Evolutionary conservation across 2,113 vertebrate genomes (phyloP).

Genomic region (Muscicapa adusta): DNA sequence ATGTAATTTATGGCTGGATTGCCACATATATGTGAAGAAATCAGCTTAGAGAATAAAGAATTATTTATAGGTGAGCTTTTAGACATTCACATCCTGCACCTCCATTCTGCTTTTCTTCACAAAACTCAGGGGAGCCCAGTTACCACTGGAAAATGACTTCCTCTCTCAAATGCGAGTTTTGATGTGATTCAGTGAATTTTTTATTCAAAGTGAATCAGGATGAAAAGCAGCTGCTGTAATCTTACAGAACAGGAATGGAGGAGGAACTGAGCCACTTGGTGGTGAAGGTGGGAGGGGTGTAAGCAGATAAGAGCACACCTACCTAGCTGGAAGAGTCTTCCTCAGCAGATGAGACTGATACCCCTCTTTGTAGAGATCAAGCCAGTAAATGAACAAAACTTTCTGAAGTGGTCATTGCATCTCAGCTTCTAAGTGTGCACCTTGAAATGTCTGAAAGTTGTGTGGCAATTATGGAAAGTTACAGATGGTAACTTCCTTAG

Average conservation of each 20-base stretch:
- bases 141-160: neutral
- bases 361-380: neutral
- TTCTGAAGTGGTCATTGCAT: neutral
- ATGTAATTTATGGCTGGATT: neutral
- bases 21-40: neutral
- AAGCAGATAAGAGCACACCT: neutral
- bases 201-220: neutral
- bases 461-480: neutral
- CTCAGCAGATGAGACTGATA: neutral
- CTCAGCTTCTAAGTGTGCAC: neutral
- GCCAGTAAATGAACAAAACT: neutral
- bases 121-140: neutral
- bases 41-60: neutral
- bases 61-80: neutral
- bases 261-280: neutral
- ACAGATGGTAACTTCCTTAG: neutral
- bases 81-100: neutral
- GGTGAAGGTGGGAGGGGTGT: neutral
- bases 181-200: neutral
- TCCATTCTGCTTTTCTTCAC: neutral
- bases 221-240: neutral
- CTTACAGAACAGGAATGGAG: neutral
- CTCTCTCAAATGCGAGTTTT: neutral
- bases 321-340: neutral
- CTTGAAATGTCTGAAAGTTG: neutral